Conservation (phyloP, 2,888 invertebrate species). For the Vanessa cardui region DNA sequence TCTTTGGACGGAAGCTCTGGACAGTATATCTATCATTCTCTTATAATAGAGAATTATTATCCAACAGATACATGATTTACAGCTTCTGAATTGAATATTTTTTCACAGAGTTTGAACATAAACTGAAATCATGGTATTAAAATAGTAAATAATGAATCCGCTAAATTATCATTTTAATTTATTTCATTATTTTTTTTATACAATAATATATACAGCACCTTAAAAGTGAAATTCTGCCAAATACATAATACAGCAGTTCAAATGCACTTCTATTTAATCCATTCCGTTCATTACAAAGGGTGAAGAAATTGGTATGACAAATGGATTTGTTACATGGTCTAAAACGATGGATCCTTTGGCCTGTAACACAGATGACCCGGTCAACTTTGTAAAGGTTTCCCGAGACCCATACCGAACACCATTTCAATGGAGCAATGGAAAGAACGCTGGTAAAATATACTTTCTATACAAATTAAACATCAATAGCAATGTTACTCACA, state of each 20-base stretch:
- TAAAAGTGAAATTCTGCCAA: background rate
- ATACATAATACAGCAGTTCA: background rate
- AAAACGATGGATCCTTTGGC: constrained; percentile 83
- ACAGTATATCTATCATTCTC: no score
- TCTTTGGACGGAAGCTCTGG: no score
- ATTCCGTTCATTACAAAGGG: constrained; percentile 73
- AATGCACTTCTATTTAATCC: background rate
- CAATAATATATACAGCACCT: background rate
- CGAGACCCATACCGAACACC: constrained; percentile 91
- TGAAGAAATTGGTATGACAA: constrained; percentile 88
- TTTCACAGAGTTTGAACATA: no score
- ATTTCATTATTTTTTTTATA: background rate
- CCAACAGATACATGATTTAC: no score
- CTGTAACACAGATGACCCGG: constrained; percentile 81
- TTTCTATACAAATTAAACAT: no score
- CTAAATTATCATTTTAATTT: background rate
- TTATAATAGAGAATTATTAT: no score
- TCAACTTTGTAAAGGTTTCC: constrained; percentile 81
- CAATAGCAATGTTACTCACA: no score
- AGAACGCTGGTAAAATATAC: constrained; percentile 78
- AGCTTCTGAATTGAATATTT: no score
- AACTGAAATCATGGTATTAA: no score
- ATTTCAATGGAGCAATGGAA: constrained; percentile 87
- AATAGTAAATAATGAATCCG: no score
- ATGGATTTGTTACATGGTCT: constrained; percentile 82